These are phyloP conservation scores for Ceyx cyanopectus DNA, from an alignment of 2,113 vertebrate species.

Conservation along the genomic window DNA sequence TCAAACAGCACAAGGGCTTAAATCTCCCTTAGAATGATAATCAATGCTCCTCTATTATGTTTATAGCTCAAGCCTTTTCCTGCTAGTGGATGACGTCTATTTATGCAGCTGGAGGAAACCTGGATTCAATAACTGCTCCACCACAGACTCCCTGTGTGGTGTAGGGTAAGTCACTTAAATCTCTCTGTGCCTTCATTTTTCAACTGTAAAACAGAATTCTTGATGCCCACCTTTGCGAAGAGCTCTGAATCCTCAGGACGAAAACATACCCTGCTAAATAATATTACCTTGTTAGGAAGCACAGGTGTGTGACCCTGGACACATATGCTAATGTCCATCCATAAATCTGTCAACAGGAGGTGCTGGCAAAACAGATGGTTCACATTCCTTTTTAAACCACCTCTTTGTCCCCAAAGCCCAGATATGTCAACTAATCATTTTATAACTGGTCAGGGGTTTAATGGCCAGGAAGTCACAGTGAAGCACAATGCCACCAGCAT, in stretches of 20 bases:
- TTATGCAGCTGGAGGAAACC: constrained; percentile 70
- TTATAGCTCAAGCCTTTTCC: constrained; percentile 64
- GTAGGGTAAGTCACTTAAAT: constrained; percentile 52
- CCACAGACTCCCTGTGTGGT: constrained; percentile 64
- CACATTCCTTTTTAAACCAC: constrained; percentile 60
- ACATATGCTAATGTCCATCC: constrained; percentile 48
- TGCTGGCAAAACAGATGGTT: constrained; percentile 72
- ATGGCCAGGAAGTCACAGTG: constrained; percentile 35
- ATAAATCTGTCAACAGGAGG: constrained; percentile 74
- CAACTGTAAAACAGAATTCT: constrained; percentile 19
- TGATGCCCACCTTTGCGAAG: constrained; percentile 51
- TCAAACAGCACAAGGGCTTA: not conserved
- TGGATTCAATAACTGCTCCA: constrained; percentile 70
- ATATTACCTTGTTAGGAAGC: constrained; percentile 57
- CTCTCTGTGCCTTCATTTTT: constrained; percentile 44
- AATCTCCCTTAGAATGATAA: constrained; percentile 42
- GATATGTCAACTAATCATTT: constrained; percentile 64
- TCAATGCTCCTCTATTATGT: constrained; percentile 58
- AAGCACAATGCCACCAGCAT: constrained; percentile 23
- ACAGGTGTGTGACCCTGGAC: constrained; percentile 67
- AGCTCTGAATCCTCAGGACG: not conserved
- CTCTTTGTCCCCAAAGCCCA: constrained; percentile 56
- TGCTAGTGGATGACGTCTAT: constrained; percentile 63
- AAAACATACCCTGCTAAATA: constrained; percentile 26
- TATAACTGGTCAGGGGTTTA: constrained; percentile 16